Conservation (phyloP, 2,888 invertebrate genomes). For the Ophion obscuratus region DNA sequence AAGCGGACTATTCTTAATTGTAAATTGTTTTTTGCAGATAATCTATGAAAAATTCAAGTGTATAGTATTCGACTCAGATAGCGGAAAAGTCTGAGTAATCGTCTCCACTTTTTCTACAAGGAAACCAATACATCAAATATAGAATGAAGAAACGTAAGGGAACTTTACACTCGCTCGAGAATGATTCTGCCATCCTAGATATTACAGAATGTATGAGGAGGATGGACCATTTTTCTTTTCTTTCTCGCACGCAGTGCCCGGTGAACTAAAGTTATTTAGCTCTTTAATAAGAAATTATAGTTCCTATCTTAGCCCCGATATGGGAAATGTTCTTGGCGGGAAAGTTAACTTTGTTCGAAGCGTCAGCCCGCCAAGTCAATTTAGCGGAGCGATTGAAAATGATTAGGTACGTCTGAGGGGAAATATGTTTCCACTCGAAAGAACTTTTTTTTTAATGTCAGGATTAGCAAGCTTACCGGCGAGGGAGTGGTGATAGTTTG, state of each 20-base stretch:
- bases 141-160: background rate
- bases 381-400: slow-evolving; percentile 34
- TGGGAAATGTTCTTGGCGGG: slow-evolving; percentile 22
- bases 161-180: slow-evolving; percentile 2
- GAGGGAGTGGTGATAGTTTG: background rate
- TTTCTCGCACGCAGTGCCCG: background rate
- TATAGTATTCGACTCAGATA: background rate
- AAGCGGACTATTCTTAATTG: no score
- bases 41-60: no score
- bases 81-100: background rate
- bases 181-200: background rate
- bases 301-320: slow-evolving; percentile 26
- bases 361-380: slow-evolving; percentile 39
- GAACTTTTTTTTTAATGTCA: background rate
- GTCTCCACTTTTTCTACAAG: background rate
- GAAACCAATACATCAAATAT: background rate
- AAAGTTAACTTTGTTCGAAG: slow-evolving; percentile 18
- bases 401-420: background rate
- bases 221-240: slow-evolving; percentile 45
- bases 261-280: slow-evolving; percentile 18
- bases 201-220: background rate
- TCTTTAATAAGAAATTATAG: slow-evolving; percentile 53
- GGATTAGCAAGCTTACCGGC: background rate
- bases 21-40: no score
- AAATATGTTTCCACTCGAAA: background rate